phyloP scores from a whole-genome alignment of 2,888 invertebrate species.

The Melieria picta region DNA sequence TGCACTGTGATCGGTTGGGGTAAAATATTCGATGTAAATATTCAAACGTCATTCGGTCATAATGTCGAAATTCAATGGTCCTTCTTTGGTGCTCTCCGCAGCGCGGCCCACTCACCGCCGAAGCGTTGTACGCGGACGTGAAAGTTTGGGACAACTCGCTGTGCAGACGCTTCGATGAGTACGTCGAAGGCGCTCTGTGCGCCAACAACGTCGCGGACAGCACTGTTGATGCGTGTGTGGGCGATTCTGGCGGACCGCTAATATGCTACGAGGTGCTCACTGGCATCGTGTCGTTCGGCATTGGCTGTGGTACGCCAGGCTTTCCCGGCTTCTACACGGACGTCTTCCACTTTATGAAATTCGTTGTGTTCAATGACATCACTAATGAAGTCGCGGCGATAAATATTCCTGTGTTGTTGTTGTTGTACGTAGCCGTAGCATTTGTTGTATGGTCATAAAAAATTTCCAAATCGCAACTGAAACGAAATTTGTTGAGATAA shows the following conservation, averaged over 20 bases:
- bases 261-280: constrained; percentile 39
- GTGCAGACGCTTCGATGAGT: too few relatives aligned
- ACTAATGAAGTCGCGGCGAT: too few relatives aligned
- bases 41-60: neutral
- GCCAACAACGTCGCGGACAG: too few relatives aligned
- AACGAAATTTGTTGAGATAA: too few relatives aligned
- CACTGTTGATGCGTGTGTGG: constrained; percentile 46
- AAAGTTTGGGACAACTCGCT: constrained; percentile 19
- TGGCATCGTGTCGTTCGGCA: constrained; percentile 52
- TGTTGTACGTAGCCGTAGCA: too few relatives aligned
- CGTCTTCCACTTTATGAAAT: constrained; percentile 38
- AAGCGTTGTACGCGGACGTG: constrained; percentile 46
- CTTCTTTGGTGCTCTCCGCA: neutral
- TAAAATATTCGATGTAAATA: constrained; percentile 46
- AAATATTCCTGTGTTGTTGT: too few relatives aligned
- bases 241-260: constrained; percentile 53
- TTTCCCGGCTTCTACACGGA: constrained; percentile 48
- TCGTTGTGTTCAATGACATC: too few relatives aligned
- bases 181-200: too few relatives aligned
- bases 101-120: constrained; percentile 27
- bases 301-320: constrained; percentile 45
- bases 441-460: too few relatives aligned
- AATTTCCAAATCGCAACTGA: too few relatives aligned
- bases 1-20: constrained; percentile 53
- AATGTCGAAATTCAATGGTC: neutral